phyloP scores from a whole-genome alignment of 2,888 invertebrate species.

The Galerucella calmariensis region DNA sequence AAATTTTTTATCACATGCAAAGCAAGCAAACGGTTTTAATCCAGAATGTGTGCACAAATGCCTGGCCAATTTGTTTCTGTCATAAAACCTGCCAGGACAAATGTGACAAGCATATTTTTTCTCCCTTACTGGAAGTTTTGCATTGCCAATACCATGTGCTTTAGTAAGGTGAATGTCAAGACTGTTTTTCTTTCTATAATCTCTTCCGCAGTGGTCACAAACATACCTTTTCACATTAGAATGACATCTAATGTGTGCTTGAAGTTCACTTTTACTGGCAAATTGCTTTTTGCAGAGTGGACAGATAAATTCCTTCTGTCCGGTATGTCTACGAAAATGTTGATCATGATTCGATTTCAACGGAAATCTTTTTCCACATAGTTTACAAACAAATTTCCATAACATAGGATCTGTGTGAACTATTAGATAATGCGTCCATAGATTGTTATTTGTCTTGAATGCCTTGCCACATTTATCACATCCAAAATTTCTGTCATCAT shows the following conservation, averaged over 20 bases:
- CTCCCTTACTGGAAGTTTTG: slow-evolving; percentile 58
- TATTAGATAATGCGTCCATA: slow-evolving; percentile 53
- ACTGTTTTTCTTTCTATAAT: slow-evolving; percentile 64
- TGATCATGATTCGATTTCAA: slow-evolving; percentile 54
- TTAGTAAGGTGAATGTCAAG: slow-evolving; percentile 67
- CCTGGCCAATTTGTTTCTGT: slow-evolving; percentile 54
- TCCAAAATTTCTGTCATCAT: slow-evolving; percentile 53
- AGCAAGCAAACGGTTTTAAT: slow-evolving; percentile 53
- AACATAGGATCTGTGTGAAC: slow-evolving; percentile 55
- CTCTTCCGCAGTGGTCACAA: slow-evolving; percentile 67
- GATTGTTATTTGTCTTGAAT: slow-evolving; percentile 56
- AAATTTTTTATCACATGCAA: slow-evolving; percentile 53
- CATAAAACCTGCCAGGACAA: slow-evolving; percentile 61
- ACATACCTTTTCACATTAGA: slow-evolving; percentile 51
- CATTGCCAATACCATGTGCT: slow-evolving; percentile 63
- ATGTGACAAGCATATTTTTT: slow-evolving; percentile 55
- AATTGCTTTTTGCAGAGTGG: slow-evolving; percentile 54
- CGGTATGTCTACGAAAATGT: slow-evolving; percentile 53
- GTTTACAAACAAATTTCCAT: slow-evolving; percentile 55
- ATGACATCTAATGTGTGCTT: slow-evolving; percentile 52
- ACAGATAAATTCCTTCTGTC: slow-evolving; percentile 53
- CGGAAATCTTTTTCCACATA: slow-evolving; percentile 54
- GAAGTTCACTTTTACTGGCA: slow-evolving; percentile 51
- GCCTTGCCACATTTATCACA: slow-evolving; percentile 56
- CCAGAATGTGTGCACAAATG: slow-evolving; percentile 56